Evolutionary conservation across 2,888 invertebrate species (phyloP), one percentile per base, ranked within the genome.

Genomic region (Sialis lutaria): DNA sequence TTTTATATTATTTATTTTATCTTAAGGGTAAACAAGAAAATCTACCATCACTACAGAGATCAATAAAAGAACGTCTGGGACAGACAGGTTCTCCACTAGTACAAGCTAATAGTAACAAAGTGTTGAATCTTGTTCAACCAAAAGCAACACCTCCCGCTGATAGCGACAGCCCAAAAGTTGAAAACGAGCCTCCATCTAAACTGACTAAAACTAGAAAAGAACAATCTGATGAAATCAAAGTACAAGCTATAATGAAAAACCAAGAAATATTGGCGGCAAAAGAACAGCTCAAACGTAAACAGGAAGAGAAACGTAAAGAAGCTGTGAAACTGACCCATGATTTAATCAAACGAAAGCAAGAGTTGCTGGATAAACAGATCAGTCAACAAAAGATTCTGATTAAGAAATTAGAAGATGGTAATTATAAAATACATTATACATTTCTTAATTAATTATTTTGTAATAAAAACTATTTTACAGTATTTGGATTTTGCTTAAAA

Each of bases 341-440:
- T 57, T 68, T 91, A 56, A 78, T 86, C 47, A 86, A 87, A 58
- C 73, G 90, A 0, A 90, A 90, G 52, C 87, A 89, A 56, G 84
- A 84, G 52, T 62, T 95, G 50, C 64, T 95, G n/a, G 81, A 89
- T 52, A 89, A 86, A 50, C 89, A 92, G 61, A 67, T 95, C n/a
- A 78, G 82, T 33, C 87, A 92, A 57, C 89, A 93, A 67, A 83
- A 84, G 59, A 67, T 82, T 46, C 70, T 93, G 30, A 79, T 95
- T 49, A 81, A 85, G 54, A 77, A 83, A 51, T 71, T 91, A 32
- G 91, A 92, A 59, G 79, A 81, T 45, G 79, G 79, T 70, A 67
- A 72, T 60, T 22, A 22, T 22, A 22, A 4, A 22, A 22, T 22
- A 22, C 22, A 22, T 22, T 22, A 22, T 22, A 22, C 2, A 22